Percentiles rank a stretch among this genome's conserved stretches.
phyloP scores from a whole-genome alignment of 2,113 vertebrate genomes.

The Synodontis membranacea region DNA sequence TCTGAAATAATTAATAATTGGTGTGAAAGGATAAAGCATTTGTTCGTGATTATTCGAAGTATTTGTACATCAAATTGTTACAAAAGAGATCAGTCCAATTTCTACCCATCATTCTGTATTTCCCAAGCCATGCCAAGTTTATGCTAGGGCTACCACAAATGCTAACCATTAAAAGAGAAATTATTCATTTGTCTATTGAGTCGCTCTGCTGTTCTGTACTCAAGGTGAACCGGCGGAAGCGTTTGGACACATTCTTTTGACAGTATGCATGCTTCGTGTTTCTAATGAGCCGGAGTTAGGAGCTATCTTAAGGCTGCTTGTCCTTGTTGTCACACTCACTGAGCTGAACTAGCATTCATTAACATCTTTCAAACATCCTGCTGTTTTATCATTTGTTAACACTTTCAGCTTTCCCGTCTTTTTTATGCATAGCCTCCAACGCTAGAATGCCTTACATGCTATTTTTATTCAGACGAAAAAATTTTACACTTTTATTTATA shows the following conservation, averaged over 20 bases:
- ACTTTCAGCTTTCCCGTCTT: neutral
- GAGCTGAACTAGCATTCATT: conserved; percentile 10
- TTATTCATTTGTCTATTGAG: neutral
- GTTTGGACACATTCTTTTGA: neutral
- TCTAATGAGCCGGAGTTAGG: neutral
- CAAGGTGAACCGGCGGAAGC: neutral
- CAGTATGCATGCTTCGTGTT: neutral
- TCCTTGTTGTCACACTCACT: conserved; percentile 25
- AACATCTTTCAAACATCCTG: conserved; percentile 29
- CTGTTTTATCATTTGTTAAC: conserved; percentile 23
- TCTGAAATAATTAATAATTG: neutral
- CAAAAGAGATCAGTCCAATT: neutral
- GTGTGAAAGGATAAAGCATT: neutral
- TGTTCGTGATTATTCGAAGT: too few relatives aligned
- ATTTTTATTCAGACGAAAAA: neutral
- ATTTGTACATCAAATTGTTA: neutral
- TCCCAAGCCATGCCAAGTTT: neutral
- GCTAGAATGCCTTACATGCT: neutral
- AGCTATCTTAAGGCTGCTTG: conserved; percentile 7
- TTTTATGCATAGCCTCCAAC: neutral
- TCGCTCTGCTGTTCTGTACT: neutral
- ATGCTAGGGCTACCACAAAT: neutral
- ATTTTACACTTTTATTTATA: neutral
- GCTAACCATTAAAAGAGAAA: neutral
- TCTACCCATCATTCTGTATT: neutral